A percentile compares a stretch with the other conserved stretches of the same genome.
Conservation (phyloP, 2,113 vertebrate genomes). For the Erinaceus europaeus region DNA sequence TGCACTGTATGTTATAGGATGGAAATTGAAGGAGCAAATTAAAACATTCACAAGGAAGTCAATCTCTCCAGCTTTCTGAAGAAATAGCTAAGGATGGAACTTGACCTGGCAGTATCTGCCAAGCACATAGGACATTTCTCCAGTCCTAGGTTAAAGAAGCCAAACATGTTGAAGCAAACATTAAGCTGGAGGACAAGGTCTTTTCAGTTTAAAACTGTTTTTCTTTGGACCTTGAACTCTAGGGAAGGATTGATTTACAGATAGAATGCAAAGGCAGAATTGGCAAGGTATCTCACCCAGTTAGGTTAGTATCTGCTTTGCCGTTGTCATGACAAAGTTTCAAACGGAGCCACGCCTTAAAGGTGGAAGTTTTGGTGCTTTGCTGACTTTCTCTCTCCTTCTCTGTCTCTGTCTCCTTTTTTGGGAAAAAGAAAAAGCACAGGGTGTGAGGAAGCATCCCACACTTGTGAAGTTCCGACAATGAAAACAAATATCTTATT, state of each 20-base stretch:
- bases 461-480: no score
- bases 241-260: neutral
- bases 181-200: neutral
- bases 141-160: neutral
- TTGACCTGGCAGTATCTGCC: neutral
- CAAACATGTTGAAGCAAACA: neutral
- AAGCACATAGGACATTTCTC: neutral
- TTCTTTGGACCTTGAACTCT: neutral
- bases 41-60: neutral
- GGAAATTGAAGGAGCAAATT: neutral
- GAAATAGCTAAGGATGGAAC: neutral
- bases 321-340: no score
- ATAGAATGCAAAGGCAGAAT: neutral
- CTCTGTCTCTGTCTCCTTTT: no score
- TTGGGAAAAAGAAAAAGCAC: no score
- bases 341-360: no score
- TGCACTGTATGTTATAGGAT: no score
- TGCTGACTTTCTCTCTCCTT: no score
- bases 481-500: no score
- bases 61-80: constrained; percentile 21
- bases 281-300: no score
- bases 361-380: no score
- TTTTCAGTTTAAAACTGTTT: neutral
- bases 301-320: no score
- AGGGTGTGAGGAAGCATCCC: no score